Base-by-base conservation (phyloP, 2,797 vertebrate species). In the Lutjanus campechanus region DNA sequence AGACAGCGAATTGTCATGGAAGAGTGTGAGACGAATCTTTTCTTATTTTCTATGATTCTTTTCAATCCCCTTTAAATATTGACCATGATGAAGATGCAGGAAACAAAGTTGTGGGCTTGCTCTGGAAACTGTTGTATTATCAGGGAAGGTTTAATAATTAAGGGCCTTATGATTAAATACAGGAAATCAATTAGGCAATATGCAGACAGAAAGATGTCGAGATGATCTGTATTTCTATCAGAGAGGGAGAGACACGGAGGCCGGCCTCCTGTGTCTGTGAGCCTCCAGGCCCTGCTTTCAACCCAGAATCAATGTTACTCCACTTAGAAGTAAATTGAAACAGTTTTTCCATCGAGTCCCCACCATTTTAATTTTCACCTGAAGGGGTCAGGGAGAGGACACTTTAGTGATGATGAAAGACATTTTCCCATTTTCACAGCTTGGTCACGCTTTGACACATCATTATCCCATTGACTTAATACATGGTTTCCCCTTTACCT, bases 321-420 rank as follows among this genome's bases (percentile, higher is more conserved):
- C 86, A 89, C 91, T 93, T 93, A 89, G 85, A 93, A 89, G 89
- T 91, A 93, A 94, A 95, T 92, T 93, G 93, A 94, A 94, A 94
- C 88, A 88, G 91, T 95, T 94, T 94, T 92, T 92, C 87, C 87
- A 91, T 89, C 49, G 82, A 91, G 86, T 92, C 88, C 64, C 74
- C 77, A 69, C 89, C 88, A 90, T 94, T 93, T 94, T 91, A 93
- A 94, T 93, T 92, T 93, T 86, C 86, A 89, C 90, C 91, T 92
- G 85, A 88, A 91, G 92, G 91, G 95, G 95, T 95, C 92, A 94
- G 85, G 58, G 89, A 93, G 86, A 92, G 95, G 94, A 94, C 95
- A 92, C 88, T 91, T 94, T 92, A 89, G 92, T 88, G 89, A 93
- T 93, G 94, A 94, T 94, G 89, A 94, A 94, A 95, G 92, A 93